A percentile compares a stretch with the other conserved stretches of the same genome.
Evolutionary conservation across 2,888 invertebrate species (phyloP).

Genomic region (Rhabditophanes sp.): DNA sequence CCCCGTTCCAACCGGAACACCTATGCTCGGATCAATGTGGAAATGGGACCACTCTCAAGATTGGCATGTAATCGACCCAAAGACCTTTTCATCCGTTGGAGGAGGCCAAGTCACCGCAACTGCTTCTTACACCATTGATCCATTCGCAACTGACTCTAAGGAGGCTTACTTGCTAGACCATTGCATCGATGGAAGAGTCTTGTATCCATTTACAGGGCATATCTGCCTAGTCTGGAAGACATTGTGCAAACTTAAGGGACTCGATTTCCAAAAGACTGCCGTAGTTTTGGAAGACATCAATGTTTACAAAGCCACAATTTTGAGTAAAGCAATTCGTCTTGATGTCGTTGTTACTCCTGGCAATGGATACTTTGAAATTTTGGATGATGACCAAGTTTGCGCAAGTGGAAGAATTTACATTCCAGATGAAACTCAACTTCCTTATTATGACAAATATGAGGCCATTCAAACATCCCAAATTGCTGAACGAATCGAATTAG

Average conservation of each 20-base stretch:
- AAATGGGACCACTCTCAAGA: slow-evolving; percentile 70
- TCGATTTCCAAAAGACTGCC: slow-evolving; percentile 52
- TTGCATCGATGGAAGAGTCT: slow-evolving; percentile 66
- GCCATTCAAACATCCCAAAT: neutral
- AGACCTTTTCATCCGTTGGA: slow-evolving; percentile 49
- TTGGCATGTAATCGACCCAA: slow-evolving; percentile 64
- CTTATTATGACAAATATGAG: slow-evolving; percentile 17
- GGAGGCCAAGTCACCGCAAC: too few species aligned
- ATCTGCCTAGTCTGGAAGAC: slow-evolving; percentile 50
- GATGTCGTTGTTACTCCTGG: slow-evolving; percentile 26
- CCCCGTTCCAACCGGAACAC: slow-evolving; percentile 70
- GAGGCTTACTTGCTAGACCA: slow-evolving; percentile 49
- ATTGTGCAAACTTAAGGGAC: slow-evolving; percentile 42
- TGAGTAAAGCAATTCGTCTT: slow-evolving; percentile 60
- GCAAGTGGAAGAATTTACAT: slow-evolving; percentile 29
- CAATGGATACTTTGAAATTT: slow-evolving; percentile 29
- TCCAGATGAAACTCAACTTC: slow-evolving; percentile 24
- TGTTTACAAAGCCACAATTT: slow-evolving; percentile 70
- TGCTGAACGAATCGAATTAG: neutral
- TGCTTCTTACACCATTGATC: slow-evolving; percentile 28
- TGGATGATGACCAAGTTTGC: slow-evolving; percentile 23
- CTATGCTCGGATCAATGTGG: slow-evolving; percentile 64
- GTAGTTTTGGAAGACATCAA: slow-evolving; percentile 71
- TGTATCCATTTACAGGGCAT: slow-evolving; percentile 77
- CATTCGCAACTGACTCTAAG: slow-evolving; percentile 24